Evolutionary conservation across 2,888 invertebrate genomes (phyloP), one percentile per base, ranked within the genome.

Genomic region (Protonemura montana): DNA sequence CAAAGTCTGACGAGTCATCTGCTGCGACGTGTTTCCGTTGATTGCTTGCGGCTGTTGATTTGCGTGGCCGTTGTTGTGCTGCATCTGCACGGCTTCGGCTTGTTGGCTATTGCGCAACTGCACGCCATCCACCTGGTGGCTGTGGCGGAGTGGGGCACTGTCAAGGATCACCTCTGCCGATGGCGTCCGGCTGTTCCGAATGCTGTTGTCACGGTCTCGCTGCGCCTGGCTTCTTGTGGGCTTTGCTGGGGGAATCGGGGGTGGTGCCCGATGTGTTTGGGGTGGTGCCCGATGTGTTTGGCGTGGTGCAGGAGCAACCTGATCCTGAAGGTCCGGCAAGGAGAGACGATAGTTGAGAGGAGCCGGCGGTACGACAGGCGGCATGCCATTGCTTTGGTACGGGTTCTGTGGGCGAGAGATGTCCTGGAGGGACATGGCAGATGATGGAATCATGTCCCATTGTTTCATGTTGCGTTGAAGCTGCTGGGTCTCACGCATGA

Each of bases 1-100:
- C 28, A 95, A 90, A 6, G 95, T 95, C 89, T 95, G 95, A 88
- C 95, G 93, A 29, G 94, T 94, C 94, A 96, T 95, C 86, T 95
- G 94, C 87, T 94, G 94, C 88, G 86, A 27, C 27, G 26, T 78
- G 78, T 10, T 26, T 26, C 21, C 28, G 78, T 26, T n/a, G 78
- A 21, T 21, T 2, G 59, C 6, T 16, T 84, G 84, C 42, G 35
- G 16, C 10, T 59, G 86, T 29, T 86, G 87, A 41, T 87, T 26
- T 35, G 35, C 35, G 35, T 25, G 78, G 78, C 27, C n/a, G 1
- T n/a, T 10, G n/a, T 10, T 35, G 35, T 35, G 35, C 35, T 10
- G 35, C 35, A 35, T 35, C 10, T 35, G 35, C 35, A 35, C 35
- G 35, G 35, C 76, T 5, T 76, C 76, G 5, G n/a, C 5, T 13